Percentiles rank a stretch among this genome's conserved stretches.
These are phyloP conservation scores for Spilogale gracilis DNA, from an alignment of 2,113 vertebrate genomes.

Conservation along the genomic window DNA sequence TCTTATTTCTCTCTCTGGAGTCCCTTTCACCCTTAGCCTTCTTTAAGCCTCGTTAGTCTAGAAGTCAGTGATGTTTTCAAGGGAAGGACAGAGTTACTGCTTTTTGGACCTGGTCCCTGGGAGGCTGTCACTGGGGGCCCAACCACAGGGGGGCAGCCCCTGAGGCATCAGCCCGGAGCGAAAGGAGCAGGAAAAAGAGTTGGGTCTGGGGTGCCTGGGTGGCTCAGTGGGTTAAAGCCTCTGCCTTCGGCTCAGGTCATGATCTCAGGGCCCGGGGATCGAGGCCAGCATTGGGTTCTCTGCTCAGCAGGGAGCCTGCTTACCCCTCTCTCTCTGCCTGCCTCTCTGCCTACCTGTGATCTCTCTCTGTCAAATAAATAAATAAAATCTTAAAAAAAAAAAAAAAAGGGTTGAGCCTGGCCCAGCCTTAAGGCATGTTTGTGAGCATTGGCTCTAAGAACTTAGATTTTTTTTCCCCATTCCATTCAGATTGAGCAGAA, in stretches of 20 bases:
- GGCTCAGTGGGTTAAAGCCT: too few relatives aligned
- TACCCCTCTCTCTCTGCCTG: too few relatives aligned
- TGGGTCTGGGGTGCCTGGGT: neutral
- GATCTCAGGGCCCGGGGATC: too few relatives aligned
- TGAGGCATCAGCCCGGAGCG: neutral
- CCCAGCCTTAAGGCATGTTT: neutral
- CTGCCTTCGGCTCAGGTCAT: too few relatives aligned
- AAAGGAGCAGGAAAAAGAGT: neutral
- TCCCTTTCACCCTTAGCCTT: neutral
- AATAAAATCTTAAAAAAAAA: too few relatives aligned
- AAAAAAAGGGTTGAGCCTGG: neutral
- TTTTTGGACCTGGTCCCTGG: neutral
- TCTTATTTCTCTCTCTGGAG: constrained; percentile 14
- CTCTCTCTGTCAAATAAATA: too few relatives aligned
- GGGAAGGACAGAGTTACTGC: neutral
- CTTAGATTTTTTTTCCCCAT: neutral
- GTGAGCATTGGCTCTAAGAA: neutral
- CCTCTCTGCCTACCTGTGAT: too few relatives aligned
- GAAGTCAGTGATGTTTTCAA: constrained; percentile 35
- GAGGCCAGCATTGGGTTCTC: too few relatives aligned
- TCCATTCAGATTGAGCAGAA: constrained; percentile 15
- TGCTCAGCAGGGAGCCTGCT: too few relatives aligned
- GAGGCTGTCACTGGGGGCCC: neutral
- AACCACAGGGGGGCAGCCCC: neutral
- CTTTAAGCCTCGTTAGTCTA: constrained; percentile 1